A percentile compares a stretch with the other conserved stretches of the same genome.
phyloP scores from a whole-genome alignment of 1,140 invertebrate genomes.

The Pentalonia nigronervosa region DNA sequence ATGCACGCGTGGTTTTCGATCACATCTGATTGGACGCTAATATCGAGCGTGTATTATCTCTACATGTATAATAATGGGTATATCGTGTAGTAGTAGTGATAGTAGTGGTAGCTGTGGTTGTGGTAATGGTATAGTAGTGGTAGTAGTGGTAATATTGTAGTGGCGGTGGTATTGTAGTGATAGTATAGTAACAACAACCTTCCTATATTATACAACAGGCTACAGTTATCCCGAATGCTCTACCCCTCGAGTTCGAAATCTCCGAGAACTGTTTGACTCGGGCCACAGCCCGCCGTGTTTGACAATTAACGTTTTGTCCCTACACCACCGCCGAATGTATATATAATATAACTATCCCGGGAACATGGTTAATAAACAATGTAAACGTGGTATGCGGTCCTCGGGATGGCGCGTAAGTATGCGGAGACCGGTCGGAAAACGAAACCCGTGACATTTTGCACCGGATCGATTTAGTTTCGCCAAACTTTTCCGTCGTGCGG shows the following conservation, averaged over 20 bases:
- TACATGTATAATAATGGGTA: not conserved
- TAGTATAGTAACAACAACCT: not conserved
- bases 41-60: not conserved
- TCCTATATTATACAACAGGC: no score
- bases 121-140: not conserved
- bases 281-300: not conserved
- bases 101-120: not conserved
- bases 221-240: not conserved
- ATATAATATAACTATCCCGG: not conserved
- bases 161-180: not conserved
- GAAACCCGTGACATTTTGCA: not conserved
- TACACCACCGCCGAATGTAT: no score
- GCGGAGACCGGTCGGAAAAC: not conserved
- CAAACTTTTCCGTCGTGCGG: not conserved
- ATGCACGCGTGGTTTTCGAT: not conserved
- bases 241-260: not conserved
- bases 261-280: not conserved
- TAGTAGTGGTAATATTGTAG: not conserved
- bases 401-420: not conserved
- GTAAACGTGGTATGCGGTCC: constrained; percentile 25
- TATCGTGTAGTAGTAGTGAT: not conserved
- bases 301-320: constrained; percentile 9
- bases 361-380: constrained; percentile 47
- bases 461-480: constrained; percentile 22
- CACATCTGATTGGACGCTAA: constrained; percentile 16